Base-by-base conservation (phyloP, 1,140 invertebrate genomes). In the Tetramorium simillimum region DNA sequence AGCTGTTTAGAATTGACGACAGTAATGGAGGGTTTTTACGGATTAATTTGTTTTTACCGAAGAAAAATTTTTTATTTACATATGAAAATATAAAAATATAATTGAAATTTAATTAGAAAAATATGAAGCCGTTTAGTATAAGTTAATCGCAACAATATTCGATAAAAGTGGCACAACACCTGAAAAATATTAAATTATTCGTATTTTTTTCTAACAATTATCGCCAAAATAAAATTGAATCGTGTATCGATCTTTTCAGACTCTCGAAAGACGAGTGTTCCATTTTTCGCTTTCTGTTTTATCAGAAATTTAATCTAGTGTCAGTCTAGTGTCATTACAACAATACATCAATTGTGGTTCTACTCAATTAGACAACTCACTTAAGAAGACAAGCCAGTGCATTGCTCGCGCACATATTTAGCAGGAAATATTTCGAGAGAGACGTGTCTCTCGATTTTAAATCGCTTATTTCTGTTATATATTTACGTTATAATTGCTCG, bases 51-150 rank as follows among this genome's bases (percentile, higher is more conserved):
- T 16, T 37, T 63, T 63, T 63, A 16, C 16, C 3, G 16, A 0
- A 63, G 16, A 37, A 0, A 33, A 37, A 33, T 40, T n/a, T 37
- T 37, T 10, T 3, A n/a, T 9, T 65, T 65, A 37, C 3, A 65
- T 65, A 33, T 62, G 18, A 65, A 65, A 65, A 4, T 40, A 65
- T 33, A 33, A 65, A 37, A 65, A 65, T 65, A 37, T n/a, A 65
- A 5, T 40, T 40, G 1, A 65, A 40, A 65, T 65, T 65, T 65
- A 65, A 40, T 12, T 1, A 65, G 1, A 18, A 2, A 65, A 40
- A 40, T 65, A 3, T 10, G 1, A 65, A 65, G 6, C 16, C 6
- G 2, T 18, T 33, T 63, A 63, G 16, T 6, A 37, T 2, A 37
- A 63, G 16, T 2, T 33, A 62, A 63, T 63, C 0, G 60, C 16